Evolutionary conservation across 2,797 vertebrate species (phyloP), one percentile per base, ranked within the genome.

Genomic region (Notoglanidium macrostoma): DNA sequence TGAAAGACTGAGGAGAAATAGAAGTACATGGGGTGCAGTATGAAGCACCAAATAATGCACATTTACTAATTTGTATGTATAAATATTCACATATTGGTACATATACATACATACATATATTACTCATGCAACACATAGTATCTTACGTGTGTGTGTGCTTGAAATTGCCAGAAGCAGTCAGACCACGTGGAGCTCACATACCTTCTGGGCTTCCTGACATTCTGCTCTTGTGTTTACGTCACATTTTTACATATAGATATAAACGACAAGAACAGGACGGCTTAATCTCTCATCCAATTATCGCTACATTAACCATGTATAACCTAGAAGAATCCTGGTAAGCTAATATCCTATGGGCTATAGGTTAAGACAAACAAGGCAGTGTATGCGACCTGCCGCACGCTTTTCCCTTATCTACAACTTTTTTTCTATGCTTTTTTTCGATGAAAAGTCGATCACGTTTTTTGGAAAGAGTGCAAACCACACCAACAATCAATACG

Each of bases 131-230:
- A 40, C 59, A 26, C 59, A 40, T 26, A 61, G 9, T 23, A 2
- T 49, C 10, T 10, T 49, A 7, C 35, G 12, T 74, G 32, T 29
- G 32, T 70, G 35, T 0, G 72, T 26, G 74, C 5, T 9, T 79
- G 15, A 73, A 57, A 51, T 44, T 23, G 49, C 35, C 32, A 80
- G 51, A 59, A 84, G 83, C 26, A n/a, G 59, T 32, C 49, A 67
- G 82, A 59, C 54, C 83, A 85, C 68, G 67, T 74, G 77, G 70
- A 61, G 57, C 26, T 72, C 73, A 74, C 46, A 65, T 67, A 74
- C 65, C 17, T 79, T 61, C 44, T 14, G 40, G 21, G 74, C 82
- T 61, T 84, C 67, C 68, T 55, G 83, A 74, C 68, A 65, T 49
- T n/a, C 26, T 54, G 76, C 10, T 49, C 35, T 32, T 80, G 32